phyloP scores from a whole-genome alignment of 2,888 invertebrate species.

The Quadroppia sp. region DNA sequence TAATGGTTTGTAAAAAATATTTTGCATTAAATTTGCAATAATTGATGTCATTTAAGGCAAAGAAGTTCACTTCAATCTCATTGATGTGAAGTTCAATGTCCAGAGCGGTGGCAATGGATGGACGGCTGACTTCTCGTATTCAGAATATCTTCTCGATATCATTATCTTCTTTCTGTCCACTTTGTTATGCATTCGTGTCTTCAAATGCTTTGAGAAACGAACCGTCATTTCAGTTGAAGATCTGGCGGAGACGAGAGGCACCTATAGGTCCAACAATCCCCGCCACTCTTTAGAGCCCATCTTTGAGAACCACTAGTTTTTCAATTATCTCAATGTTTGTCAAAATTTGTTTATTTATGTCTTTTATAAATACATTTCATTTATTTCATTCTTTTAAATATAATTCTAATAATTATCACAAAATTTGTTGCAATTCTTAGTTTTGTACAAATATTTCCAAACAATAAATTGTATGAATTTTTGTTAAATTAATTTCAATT shows the following conservation, averaged over 20 bases:
- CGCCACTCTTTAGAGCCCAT: background rate
- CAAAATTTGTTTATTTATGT: background rate
- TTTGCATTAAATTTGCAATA: background rate
- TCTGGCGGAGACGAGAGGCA: constrained; percentile 1
- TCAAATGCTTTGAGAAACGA: constrained; percentile 10
- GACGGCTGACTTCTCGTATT: constrained; percentile 16
- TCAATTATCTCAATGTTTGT: background rate
- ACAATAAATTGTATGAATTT: no score
- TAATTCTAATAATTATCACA: no score
- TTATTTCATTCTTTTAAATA: background rate
- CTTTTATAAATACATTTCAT: no score
- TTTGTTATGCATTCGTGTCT: background rate
- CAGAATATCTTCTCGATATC: constrained; percentile 12
- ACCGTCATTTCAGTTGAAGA: constrained; percentile 4
- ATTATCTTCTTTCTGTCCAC: constrained; percentile 11
- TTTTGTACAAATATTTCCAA: no score
- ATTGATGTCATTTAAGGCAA: background rate
- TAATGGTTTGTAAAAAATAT: background rate
- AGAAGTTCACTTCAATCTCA: constrained; percentile 16
- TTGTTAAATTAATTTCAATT: no score
- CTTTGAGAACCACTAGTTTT: background rate
- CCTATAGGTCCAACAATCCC: background rate
- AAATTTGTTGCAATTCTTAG: no score
- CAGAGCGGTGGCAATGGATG: constrained; percentile 19
- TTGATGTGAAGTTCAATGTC: constrained; percentile 15